A percentile compares a stretch with the other conserved stretches of the same genome.
Conservation (phyloP, 1,140 invertebrate species). For the Cyclargus thomasi region DNA sequence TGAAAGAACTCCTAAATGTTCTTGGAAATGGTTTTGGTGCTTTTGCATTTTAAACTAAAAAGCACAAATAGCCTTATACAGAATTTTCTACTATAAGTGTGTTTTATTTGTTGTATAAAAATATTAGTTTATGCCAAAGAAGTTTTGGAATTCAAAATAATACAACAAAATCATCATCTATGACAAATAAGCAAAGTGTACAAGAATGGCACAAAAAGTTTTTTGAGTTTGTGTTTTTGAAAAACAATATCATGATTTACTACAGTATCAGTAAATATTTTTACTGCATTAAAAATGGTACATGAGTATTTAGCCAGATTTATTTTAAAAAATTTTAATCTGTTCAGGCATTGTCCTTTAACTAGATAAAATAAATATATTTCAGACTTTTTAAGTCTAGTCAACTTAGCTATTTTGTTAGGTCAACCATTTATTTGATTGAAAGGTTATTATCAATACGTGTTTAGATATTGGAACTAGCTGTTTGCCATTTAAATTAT, state of each 20-base stretch:
- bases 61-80: constrained; percentile 9
- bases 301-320: background rate
- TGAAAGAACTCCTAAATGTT: background rate
- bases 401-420: background rate
- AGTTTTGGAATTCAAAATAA: background rate
- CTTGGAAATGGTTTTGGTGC: constrained; percentile 8
- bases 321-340: background rate
- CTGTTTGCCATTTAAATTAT: background rate
- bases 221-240: no score
- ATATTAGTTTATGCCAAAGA: constrained; percentile 6
- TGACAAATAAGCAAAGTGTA: background rate
- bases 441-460: background rate
- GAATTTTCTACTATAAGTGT: constrained; percentile 9
- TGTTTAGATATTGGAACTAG: no score
- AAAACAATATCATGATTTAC: no score
- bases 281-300: no score
- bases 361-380: background rate
- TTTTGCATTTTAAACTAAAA: constrained; percentile 13
- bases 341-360: background rate
- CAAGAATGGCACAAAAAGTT: background rate
- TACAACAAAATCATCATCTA: background rate
- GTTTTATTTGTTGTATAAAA: background rate
- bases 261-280: no score
- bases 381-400: background rate
- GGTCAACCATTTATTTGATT: background rate